A percentile compares a stretch with the other conserved stretches of the same genome.
These are phyloP conservation scores for Erannis defoliaria DNA, from an alignment of 2,888 invertebrate species.

Conservation along the genomic window DNA sequence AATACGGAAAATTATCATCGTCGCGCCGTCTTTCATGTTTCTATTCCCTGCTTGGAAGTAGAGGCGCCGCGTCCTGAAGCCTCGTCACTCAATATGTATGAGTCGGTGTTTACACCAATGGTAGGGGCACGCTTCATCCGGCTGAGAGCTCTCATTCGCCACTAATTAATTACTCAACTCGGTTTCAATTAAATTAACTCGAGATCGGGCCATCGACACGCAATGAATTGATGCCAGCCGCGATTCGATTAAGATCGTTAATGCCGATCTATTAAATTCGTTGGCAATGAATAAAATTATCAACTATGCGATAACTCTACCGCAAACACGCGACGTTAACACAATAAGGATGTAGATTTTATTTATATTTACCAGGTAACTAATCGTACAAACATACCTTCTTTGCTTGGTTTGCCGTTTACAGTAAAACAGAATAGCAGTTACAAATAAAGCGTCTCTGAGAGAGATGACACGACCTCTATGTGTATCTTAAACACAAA, in stretches of 20 bases:
- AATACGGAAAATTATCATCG: background rate
- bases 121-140: constrained; percentile 69
- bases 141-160: constrained; percentile 80
- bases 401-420: background rate
- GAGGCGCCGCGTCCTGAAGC: constrained; percentile 43
- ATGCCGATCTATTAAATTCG: constrained; percentile 80
- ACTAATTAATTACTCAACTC: constrained; percentile 85
- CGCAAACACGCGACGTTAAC: constrained; percentile 53
- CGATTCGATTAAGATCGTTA: constrained; percentile 83
- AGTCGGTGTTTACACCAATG: constrained; percentile 71
- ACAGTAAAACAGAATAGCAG: background rate
- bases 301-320: constrained; percentile 54
- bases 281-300: constrained; percentile 79
- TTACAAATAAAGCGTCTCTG: background rate
- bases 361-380: background rate
- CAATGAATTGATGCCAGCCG: constrained; percentile 77
- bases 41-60: constrained; percentile 45
- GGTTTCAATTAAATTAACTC: constrained; percentile 85
- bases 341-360: constrained; percentile 43
- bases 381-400: background rate
- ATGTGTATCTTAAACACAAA: constrained; percentile 69
- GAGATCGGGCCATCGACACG: constrained; percentile 80
- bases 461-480: constrained; percentile 36
- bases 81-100: constrained; percentile 60
- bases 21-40: background rate